Conservation (phyloP, 2,113 vertebrate genomes). For the Psammodynastes pulverulentus region DNA sequence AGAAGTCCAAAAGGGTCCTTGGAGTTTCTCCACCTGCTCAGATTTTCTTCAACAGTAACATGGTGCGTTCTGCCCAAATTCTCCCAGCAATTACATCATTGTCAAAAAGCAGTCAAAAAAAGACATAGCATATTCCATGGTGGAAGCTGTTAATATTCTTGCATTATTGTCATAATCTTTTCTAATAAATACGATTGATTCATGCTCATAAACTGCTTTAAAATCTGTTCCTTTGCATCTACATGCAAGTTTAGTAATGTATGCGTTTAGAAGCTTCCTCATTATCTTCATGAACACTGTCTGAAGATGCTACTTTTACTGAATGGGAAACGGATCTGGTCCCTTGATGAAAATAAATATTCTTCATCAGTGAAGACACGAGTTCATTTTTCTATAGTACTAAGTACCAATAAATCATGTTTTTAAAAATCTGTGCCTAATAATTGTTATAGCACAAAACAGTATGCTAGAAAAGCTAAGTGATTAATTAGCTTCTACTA, state of each 20-base stretch:
- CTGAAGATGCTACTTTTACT: background rate
- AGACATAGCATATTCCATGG: background rate
- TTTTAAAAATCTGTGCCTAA: background rate
- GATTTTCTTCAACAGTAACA: background rate
- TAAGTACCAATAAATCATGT: background rate
- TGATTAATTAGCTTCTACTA: background rate
- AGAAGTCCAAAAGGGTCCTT: background rate
- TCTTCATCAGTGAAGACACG: background rate
- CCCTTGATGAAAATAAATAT: conserved; percentile 2
- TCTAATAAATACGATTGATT: background rate
- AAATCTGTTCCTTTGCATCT: background rate
- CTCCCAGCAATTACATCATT: background rate
- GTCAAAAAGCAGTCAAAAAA: background rate
- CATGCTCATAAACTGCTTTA: background rate
- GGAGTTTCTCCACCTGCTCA: background rate
- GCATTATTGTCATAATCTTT: background rate
- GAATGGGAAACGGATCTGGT: background rate
- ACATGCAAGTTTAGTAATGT: background rate
- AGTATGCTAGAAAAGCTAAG: background rate
- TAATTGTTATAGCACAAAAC: background rate
- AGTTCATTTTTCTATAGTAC: background rate
- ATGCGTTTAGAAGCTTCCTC: background rate
- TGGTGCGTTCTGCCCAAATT: background rate
- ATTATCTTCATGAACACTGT: background rate
- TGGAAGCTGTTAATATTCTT: background rate